Conservation (phyloP, 2,797 vertebrate genomes). For the Alectoris magna region DNA sequence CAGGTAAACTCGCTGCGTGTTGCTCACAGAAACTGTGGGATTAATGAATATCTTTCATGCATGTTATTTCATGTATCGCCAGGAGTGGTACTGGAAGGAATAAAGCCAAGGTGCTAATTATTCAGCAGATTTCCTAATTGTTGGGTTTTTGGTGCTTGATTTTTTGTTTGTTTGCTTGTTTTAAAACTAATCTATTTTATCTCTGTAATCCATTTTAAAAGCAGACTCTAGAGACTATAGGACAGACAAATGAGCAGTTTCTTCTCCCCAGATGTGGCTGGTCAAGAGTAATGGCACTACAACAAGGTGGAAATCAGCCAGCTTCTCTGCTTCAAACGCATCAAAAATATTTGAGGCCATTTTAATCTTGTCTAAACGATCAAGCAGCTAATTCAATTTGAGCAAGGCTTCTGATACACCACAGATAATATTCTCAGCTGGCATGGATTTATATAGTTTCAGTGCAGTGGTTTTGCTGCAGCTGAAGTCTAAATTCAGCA, state of each 20-base stretch:
- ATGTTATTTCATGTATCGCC: neutral
- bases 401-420: neutral
- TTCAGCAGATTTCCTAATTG: neutral
- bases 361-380: neutral
- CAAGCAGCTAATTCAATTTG: neutral
- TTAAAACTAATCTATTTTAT: neutral
- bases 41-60: neutral
- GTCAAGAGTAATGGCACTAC: neutral
- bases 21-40: neutral
- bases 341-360: neutral
- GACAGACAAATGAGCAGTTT: neutral
- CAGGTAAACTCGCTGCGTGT: neutral
- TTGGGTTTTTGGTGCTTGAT: neutral
- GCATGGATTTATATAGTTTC: neutral
- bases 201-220: neutral
- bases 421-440: neutral
- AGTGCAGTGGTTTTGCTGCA: neutral
- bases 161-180: neutral
- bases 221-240: neutral
- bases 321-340: neutral
- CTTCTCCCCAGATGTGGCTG: fast-evolving
- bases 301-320: neutral
- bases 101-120: neutral
- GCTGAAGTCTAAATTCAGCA: neutral
- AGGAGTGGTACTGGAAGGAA: neutral